These are phyloP conservation scores for Enteromius trimaculatus DNA, from an alignment of 2,797 vertebrate species.

Conservation along the genomic window DNA sequence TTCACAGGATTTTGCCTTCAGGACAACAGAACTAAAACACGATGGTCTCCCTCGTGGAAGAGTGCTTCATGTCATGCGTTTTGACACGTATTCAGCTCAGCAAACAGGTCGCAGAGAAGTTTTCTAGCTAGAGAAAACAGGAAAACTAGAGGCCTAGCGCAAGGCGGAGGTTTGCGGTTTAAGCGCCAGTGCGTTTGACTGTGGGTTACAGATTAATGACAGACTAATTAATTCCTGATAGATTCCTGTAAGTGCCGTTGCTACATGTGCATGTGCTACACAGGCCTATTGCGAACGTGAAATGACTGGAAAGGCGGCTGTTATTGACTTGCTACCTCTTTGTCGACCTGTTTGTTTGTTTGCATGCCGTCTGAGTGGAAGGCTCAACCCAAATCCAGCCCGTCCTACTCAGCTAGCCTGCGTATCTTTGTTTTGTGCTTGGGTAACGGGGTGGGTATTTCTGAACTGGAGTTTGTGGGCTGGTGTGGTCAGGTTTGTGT, in stretches of 20 bases:
- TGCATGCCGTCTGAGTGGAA: constrained; percentile 38
- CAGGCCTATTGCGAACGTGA: constrained; percentile 22
- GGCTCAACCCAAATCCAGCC: constrained; percentile 33
- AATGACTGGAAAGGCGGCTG: constrained; percentile 8
- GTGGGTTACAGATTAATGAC: constrained; percentile 59
- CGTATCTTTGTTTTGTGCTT: constrained; percentile 24
- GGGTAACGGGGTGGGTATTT: constrained; percentile 24
- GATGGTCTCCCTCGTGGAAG: neutral
- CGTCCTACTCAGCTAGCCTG: constrained; percentile 28
- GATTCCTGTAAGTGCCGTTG: constrained; percentile 30
- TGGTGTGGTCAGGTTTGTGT: constrained; percentile 41
- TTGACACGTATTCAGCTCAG: constrained; percentile 11
- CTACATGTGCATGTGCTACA: constrained; percentile 34
- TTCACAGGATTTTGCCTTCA: constrained; percentile 7
- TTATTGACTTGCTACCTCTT: constrained; percentile 27
- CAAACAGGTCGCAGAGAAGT: constrained; percentile 28
- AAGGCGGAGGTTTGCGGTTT: constrained; percentile 28
- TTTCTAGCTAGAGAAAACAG: constrained; percentile 19
- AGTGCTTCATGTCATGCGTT: constrained; percentile 1
- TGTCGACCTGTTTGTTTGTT: constrained; percentile 4
- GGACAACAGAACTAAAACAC: neutral
- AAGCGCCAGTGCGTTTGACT: constrained; percentile 43
- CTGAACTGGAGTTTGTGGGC: constrained; percentile 35
- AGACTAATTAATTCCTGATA: constrained; percentile 62
- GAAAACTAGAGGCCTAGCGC: constrained; percentile 37